phyloP scores from a whole-genome alignment of 2,113 vertebrate genomes.

The Strix uralensis region DNA sequence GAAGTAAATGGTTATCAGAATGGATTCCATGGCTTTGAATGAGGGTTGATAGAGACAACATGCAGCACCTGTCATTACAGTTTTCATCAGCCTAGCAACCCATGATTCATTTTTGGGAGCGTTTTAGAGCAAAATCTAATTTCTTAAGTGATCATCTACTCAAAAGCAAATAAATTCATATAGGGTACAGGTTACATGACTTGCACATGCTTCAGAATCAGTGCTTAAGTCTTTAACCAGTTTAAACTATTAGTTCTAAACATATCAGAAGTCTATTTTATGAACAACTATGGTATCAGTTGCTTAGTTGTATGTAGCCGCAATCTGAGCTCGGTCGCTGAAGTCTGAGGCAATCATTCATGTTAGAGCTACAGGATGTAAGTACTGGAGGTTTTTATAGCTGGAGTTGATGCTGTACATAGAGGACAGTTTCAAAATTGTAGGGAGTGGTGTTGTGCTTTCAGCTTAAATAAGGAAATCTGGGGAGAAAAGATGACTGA shows the following conservation, averaged over 20 bases:
- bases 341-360: background rate
- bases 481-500: background rate
- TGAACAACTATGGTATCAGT: background rate
- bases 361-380: background rate
- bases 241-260: background rate
- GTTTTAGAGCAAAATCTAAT: background rate
- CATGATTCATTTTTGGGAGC: background rate
- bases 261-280: background rate
- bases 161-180: background rate
- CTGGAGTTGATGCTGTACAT: background rate
- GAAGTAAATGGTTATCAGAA: background rate
- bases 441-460: background rate
- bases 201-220: background rate
- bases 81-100: background rate
- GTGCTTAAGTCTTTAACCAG: background rate
- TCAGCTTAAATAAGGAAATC: background rate
- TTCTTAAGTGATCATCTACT: background rate
- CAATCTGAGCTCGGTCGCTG: background rate
- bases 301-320: background rate
- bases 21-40: background rate
- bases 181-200: background rate
- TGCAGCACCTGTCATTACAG: background rate
- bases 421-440: background rate
- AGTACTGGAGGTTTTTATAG: background rate
- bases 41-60: background rate